Evolutionary conservation across 53 echinoderm and acorn worm species (phyloP).

Genomic region (Antedon mediterranea): DNA sequence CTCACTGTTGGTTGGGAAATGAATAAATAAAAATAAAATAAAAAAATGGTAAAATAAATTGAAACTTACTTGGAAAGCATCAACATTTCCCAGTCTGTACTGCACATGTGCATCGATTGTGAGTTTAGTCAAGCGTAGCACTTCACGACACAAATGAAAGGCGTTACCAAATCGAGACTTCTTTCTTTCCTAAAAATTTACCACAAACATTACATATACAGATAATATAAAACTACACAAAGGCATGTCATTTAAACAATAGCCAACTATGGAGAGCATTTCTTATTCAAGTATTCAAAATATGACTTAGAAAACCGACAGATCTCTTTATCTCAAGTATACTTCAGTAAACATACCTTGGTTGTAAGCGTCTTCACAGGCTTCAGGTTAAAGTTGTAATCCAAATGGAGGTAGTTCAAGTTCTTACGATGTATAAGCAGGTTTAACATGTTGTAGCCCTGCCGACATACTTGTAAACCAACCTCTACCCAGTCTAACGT

Average conservation of each 20-base stretch:
- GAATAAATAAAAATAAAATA: too few species aligned
- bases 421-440: conserved; percentile 92
- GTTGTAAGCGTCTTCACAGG: conserved; percentile 97
- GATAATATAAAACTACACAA: too few species aligned
- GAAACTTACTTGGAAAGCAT: conserved; percentile 71
- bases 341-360: conserved; percentile 34
- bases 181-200: conserved; percentile 62
- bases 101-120: conserved; percentile 90
- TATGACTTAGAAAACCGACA: too few species aligned
- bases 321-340: too few species aligned
- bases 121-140: conserved; percentile 87
- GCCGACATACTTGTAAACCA: conserved; percentile 83
- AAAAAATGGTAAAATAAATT: too few species aligned
- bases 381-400: conserved; percentile 97
- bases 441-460: conserved; percentile 99
- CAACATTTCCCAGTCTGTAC: conserved; percentile 95
- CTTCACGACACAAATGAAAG: conserved; percentile 98
- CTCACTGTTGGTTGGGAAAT: too few species aligned
- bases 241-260: too few species aligned
- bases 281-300: too few species aligned
- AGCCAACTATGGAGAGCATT: too few species aligned
- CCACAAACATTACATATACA: neutral
- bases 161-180: conserved; percentile 96
- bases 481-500: conserved; percentile 96
- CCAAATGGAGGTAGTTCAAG: conserved; percentile 97